Conservation (phyloP, 1,140 invertebrate species). For the Cotesia chilonis region DNA sequence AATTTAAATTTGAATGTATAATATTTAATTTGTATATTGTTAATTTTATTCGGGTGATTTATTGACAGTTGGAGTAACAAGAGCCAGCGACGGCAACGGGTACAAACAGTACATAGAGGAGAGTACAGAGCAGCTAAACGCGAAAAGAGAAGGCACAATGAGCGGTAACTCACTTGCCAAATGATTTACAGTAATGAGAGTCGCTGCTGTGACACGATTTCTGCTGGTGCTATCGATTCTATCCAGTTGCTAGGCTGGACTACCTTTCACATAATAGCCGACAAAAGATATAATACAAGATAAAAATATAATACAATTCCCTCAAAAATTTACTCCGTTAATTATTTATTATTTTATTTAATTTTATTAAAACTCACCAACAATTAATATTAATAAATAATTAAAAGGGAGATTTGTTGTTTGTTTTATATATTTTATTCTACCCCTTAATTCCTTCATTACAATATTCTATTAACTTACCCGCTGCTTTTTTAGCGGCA, state of each 20-base stretch:
- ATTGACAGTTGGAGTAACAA: slow-evolving; percentile 51
- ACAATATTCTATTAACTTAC: slow-evolving; percentile 64
- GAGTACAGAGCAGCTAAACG: background rate
- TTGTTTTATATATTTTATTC: background rate
- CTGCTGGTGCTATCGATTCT: slow-evolving; percentile 35
- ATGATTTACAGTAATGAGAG: slow-evolving; percentile 64
- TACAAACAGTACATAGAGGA: too few species aligned
- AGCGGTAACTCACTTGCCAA: slow-evolving; percentile 55
- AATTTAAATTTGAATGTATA: slow-evolving; percentile 6
- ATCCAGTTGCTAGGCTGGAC: slow-evolving; percentile 30
- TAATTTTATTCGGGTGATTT: slow-evolving; percentile 52
- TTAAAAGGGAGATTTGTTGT: too few species aligned
- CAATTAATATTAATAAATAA: too few species aligned
- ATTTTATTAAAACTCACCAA: too few species aligned
- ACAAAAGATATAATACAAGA: slow-evolving; percentile 1
- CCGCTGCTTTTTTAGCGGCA: slow-evolving; percentile 98
- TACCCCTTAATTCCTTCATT: slow-evolving; percentile 24
- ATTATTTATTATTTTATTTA: background rate
- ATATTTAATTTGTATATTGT: slow-evolving; percentile 36
- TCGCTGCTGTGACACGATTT: slow-evolving; percentile 42
- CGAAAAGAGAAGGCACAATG: slow-evolving; percentile 49
- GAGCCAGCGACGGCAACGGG: slow-evolving; percentile 28
- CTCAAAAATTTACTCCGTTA: slow-evolving; percentile 13
- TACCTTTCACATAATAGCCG: slow-evolving; percentile 23
- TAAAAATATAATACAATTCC: slow-evolving; percentile 19